Conservation (phyloP, 2,113 vertebrate genomes). For the Mellivora capensis region DNA sequence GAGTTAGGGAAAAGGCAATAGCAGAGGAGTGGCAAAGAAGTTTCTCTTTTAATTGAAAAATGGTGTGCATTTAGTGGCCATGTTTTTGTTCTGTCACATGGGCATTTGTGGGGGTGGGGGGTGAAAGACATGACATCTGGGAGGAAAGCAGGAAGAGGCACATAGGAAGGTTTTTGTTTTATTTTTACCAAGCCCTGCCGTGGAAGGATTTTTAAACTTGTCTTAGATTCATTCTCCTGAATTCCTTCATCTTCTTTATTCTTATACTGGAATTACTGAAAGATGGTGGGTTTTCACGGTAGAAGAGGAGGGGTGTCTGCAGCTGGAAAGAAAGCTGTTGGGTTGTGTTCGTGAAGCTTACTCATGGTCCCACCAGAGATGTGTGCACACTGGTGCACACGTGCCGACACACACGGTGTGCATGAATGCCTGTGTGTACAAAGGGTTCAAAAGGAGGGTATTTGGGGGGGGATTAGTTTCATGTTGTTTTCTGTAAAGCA, state of each 20-base stretch:
- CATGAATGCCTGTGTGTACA: neutral
- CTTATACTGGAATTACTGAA: neutral
- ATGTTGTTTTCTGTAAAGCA: neutral
- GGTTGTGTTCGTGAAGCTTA: neutral
- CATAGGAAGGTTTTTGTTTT: neutral
- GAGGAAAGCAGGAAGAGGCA: neutral
- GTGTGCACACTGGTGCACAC: neutral
- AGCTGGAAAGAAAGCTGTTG: neutral
- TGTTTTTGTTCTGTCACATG: neutral
- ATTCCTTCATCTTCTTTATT: constrained; percentile 15
- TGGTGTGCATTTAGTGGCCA: neutral
- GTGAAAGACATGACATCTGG: neutral
- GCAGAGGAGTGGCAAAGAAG: neutral
- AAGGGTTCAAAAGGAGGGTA: neutral
- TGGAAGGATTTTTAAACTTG: neutral
- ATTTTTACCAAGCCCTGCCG: neutral
- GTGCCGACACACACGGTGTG: neutral
- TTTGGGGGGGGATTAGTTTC: neutral
- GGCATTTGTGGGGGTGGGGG: neutral
- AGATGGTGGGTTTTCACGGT: neutral
- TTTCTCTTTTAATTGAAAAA: neutral
- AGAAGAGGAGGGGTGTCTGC: neutral
- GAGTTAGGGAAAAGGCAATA: neutral
- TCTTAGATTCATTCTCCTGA: neutral
- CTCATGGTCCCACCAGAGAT: neutral